Evolutionary conservation across 2,888 invertebrate genomes (phyloP).

Genomic region (Volucella zonaria): DNA sequence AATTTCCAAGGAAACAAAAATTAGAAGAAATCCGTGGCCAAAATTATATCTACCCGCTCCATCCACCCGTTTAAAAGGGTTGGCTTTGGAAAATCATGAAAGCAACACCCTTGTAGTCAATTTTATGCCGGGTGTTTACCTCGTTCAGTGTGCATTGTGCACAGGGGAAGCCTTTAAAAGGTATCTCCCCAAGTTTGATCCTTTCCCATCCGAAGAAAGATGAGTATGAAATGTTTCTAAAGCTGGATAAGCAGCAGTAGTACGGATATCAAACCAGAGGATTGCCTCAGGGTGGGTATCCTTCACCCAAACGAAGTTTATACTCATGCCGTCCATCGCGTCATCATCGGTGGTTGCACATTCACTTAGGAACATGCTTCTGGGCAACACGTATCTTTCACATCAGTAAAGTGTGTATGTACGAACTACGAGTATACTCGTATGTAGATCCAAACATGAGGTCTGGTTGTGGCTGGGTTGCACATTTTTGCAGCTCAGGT

Average conservation of each 20-base stretch:
- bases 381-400: conserved; percentile 16
- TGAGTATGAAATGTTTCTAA: conserved; percentile 45
- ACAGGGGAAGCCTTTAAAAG: not conserved
- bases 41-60: conserved; percentile 43
- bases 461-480: conserved; percentile 10
- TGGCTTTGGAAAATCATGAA: conserved; percentile 31
- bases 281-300: conserved; percentile 43
- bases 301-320: conserved; percentile 7
- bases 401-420: not conserved
- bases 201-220: conserved; percentile 41
- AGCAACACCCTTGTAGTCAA: conserved; percentile 43
- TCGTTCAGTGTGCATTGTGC: not conserved
- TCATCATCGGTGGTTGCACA: not conserved
- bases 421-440: no score
- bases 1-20: not conserved
- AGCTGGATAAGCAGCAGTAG: conserved; percentile 43
- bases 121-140: conserved; percentile 25
- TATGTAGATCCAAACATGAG: conserved; percentile 1
- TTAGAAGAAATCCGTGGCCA: conserved; percentile 33
- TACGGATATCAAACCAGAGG: not conserved
- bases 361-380: conserved; percentile 32
- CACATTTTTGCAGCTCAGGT: conserved; percentile 24
- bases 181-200: conserved; percentile 39
- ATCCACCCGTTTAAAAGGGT: conserved; percentile 17
- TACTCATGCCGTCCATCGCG: conserved; percentile 15